phyloP scores from a whole-genome alignment of 2,888 invertebrate species.

The Eupelmus urozonus region DNA sequence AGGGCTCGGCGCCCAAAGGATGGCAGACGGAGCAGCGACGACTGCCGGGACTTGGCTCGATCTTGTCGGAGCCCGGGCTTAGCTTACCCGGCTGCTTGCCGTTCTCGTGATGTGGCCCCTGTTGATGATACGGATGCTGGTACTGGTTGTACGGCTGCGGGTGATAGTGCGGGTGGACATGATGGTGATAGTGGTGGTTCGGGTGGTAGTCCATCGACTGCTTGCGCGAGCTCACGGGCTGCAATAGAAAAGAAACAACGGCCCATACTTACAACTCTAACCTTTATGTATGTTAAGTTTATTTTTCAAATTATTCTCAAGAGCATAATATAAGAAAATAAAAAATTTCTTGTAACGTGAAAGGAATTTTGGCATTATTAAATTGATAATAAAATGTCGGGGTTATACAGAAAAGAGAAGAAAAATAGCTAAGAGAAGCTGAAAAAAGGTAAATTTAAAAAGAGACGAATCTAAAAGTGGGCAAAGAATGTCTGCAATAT shows the following conservation, averaged over 20 bases:
- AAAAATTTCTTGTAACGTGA: too few species aligned
- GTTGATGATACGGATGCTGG: slow-evolving; percentile 35
- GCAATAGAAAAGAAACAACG: slow-evolving; percentile 10
- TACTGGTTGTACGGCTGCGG: slow-evolving; percentile 55
- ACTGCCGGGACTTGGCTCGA: slow-evolving; percentile 8
- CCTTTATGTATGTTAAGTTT: too few species aligned
- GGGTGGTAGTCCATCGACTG: slow-evolving; percentile 42
- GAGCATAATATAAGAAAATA: neutral
- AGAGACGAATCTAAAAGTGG: too few species aligned
- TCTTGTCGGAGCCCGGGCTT: neutral
- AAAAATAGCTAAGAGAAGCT: too few species aligned
- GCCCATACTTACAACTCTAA: too few species aligned
- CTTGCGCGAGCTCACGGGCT: slow-evolving; percentile 39
- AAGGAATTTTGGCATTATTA: too few species aligned
- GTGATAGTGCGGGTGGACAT: slow-evolving; percentile 49
- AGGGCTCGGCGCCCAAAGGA: slow-evolving; percentile 53
- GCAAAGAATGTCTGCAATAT: too few species aligned
- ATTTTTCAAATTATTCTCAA: neutral
- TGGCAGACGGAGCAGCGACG: slow-evolving; percentile 69
- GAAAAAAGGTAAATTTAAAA: too few species aligned
- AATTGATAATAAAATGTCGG: too few species aligned
- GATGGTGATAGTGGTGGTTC: slow-evolving; percentile 41
- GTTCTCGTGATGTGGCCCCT: too few species aligned
- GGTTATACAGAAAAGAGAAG: too few species aligned
- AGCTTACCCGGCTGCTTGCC: neutral